Percentiles rank a stretch among this genome's conserved stretches.
These are phyloP conservation scores for Hemicentrotus pulcherrimus DNA, from an alignment of 35 echinoderm and acorn worm species.

Conservation along the genomic window DNA sequence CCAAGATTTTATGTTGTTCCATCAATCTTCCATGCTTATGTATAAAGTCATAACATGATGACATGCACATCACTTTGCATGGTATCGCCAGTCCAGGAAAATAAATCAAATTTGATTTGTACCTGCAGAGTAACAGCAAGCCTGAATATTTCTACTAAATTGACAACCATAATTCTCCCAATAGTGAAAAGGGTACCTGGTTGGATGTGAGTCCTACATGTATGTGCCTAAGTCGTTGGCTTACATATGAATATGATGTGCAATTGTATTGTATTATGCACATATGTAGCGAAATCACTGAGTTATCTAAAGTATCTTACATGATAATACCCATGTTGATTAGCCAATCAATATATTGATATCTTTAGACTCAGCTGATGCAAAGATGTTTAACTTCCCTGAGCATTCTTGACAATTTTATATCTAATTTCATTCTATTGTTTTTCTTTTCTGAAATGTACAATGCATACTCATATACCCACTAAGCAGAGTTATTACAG, in stretches of 20 bases:
- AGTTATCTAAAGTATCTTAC: too few relatives aligned
- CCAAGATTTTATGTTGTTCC: background rate
- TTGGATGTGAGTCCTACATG: background rate
- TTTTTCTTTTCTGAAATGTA: too few relatives aligned
- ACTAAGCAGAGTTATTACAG: too few relatives aligned
- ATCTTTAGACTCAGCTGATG: too few relatives aligned
- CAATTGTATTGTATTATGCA: background rate
- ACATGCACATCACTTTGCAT: conserved; percentile 3
- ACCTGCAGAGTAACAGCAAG: conserved; percentile 8
- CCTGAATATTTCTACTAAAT: background rate
- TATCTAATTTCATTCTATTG: too few relatives aligned
- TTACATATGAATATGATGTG: background rate
- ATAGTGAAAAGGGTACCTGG: background rate
- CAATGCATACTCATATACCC: too few relatives aligned
- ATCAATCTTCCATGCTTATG: conserved; percentile 3
- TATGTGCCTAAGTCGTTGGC: background rate
- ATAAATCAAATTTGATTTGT: conserved; percentile 9
- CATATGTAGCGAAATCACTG: too few relatives aligned
- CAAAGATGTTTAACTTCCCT: too few relatives aligned
- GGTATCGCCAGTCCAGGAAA: background rate
- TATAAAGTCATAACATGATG: background rate
- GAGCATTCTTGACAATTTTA: too few relatives aligned
- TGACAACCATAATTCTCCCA: background rate
- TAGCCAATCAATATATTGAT: too few relatives aligned
- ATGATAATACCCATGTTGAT: too few relatives aligned